Evolutionary conservation across 2,888 invertebrate species (phyloP), one percentile per base, ranked within the genome.

Genomic region (Strigamia crassipes): DNA sequence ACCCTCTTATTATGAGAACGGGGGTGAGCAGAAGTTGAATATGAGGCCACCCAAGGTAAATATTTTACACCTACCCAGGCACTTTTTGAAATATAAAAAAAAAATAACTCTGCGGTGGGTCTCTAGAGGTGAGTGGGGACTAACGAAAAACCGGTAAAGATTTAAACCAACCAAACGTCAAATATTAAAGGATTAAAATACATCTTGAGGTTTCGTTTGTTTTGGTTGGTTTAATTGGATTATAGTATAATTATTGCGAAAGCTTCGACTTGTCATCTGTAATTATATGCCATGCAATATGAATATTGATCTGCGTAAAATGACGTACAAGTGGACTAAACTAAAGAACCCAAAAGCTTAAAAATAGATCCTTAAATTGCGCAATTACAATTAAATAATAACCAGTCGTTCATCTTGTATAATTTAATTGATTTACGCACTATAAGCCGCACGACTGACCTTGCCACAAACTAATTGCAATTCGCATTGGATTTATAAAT

Each of bases 1-100:
- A 73, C 73, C 73, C 73, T 73, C 73, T 73, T 73, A 73, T 73
- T 73, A 73, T 73, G 27, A 73, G 73, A 73, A 27, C 15, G 73
- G 27, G 73, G 73, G 18, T 13, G 21, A 23, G 73, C 27, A 27
- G 10, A 73, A 73, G 73, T 56, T 9, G 56, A 18, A 73, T 73
- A 73, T 31, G 73, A 73, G 73, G 73, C 73, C 73, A 73, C 73
- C 73, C 73, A 73, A 73, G 73, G 1, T 31, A 73, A 73, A 73
- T 73, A 73, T 73, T 73, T 73, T 73, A 73, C 73, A 73, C 73
- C 31, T 73, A 27, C 27, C 23, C 6, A 27, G 4, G 73, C 13
- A 73, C 73, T 31, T 73, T 73, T 73, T 73, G 13, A 73, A 15
- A 31, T 31, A 73, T 31, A 23, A 61, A 23, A n/a, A 61, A 23